These are phyloP conservation scores for Colostygia pectinataria DNA, from an alignment of 2,888 invertebrate species.

Conservation along the genomic window DNA sequence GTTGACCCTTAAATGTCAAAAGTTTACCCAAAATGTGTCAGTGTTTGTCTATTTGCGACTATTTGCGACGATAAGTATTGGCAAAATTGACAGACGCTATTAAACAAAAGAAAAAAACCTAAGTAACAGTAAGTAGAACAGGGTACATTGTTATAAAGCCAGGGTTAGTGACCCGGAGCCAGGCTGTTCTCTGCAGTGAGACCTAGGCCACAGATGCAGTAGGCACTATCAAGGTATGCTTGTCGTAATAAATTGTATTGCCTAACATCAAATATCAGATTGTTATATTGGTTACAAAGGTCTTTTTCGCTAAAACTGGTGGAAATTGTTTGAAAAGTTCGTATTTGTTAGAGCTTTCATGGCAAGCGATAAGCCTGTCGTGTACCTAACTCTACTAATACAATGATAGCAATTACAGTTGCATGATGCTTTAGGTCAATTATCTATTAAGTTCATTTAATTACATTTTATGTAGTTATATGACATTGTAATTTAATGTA, in stretches of 20 bases:
- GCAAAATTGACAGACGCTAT: no score
- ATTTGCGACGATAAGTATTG: no score
- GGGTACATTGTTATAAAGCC: no score
- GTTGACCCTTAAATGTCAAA: slow-evolving; percentile 13
- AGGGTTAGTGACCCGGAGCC: slow-evolving; percentile 34
- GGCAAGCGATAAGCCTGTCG: no score
- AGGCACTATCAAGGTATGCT: slow-evolving; percentile 7
- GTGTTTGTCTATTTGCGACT: background rate
- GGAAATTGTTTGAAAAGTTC: no score
- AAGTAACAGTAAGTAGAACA: slow-evolving; percentile 23
- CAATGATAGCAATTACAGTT: no score
- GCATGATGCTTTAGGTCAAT: no score
- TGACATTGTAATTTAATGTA: background rate
- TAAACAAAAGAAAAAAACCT: slow-evolving; percentile 6
- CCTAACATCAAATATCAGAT: slow-evolving; percentile 27
- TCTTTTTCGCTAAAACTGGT: no score
- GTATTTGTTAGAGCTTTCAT: no score
- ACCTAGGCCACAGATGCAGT: slow-evolving; percentile 20
- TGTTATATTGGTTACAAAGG: slow-evolving; percentile 17
- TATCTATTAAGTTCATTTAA: no score
- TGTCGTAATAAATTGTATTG: slow-evolving; percentile 26
- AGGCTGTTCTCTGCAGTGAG: slow-evolving; percentile 31
- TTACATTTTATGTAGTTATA: background rate
- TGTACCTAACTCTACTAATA: no score
- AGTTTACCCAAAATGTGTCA: slow-evolving; percentile 18